These are phyloP conservation scores for Poicephalus meyeri DNA, from an alignment of 2,113 vertebrate genomes.

Conservation along the genomic window DNA sequence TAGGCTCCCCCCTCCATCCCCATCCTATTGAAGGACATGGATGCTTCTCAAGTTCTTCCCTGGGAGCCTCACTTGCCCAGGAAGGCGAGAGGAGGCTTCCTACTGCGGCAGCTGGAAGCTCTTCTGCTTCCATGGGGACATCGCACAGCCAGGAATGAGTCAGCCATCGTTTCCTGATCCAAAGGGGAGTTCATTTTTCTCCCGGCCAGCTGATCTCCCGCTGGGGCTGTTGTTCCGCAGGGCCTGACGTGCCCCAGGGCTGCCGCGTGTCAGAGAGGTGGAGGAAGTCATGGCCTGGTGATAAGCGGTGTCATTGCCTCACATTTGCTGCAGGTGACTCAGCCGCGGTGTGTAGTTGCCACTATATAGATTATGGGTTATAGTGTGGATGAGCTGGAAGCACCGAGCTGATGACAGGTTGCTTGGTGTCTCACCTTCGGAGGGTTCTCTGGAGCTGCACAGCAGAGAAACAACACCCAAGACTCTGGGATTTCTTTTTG, in stretches of 20 bases:
- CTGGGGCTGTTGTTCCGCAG: background rate
- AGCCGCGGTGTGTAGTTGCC: background rate
- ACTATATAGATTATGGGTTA: background rate
- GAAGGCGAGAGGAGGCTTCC: rapidly evolving
- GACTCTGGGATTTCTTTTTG: background rate
- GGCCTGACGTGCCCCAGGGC: background rate
- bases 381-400: background rate
- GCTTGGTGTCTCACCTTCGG: rapidly evolving
- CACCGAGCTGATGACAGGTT: background rate
- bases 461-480: background rate
- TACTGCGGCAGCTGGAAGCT: background rate
- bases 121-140: background rate
- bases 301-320: background rate
- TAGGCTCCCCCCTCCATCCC: background rate
- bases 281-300: background rate
- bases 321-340: constrained; percentile 7
- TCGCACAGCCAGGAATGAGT: background rate
- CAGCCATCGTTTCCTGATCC: background rate
- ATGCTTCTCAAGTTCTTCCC: rapidly evolving
- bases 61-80: background rate
- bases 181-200: background rate
- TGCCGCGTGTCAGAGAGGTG: background rate
- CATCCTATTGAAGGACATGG: background rate
- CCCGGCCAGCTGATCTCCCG: background rate
- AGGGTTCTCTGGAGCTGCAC: background rate